Evolutionary conservation across 2,797 vertebrate species (phyloP), one percentile per base, ranked within the genome.

Genomic region (Oreonectes daqikongensis): DNA sequence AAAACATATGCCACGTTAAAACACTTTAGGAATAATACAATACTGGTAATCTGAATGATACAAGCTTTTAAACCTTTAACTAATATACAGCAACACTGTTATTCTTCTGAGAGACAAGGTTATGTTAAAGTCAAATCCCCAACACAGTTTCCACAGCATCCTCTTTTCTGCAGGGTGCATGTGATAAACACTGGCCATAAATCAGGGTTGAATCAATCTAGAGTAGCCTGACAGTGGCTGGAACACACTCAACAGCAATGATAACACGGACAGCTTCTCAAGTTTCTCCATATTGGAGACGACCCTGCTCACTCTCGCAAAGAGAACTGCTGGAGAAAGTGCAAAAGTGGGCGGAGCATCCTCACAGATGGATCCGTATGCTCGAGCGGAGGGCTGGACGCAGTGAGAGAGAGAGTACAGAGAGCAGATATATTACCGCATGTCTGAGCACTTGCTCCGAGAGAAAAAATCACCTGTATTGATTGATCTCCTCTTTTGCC

Each of bases 161-260:
- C 46, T 76, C 48, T 81, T 59, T 50, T 79, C 46, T 44, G 65
- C 71, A 72, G 64, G 46, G 63, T 72, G 67, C 12, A 63, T 77
- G 61, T 74, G 79, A 82, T 79, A 75, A 83, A 79, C 71, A 78
- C 64, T 46, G 24, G 46, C 72, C 75, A 80, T 83, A 80, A 84
- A 82, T 86, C 80, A 83, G 66, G 46, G 77, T 26, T 67, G n/a
- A 77, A 83, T 83, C 85, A 70, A 78, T 86, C 65, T 61, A 78
- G 81, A 81, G 83, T 81, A 81, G 38, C 60, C 59, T 79, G 73
- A 79, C 78, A 75, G 69, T 69, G 4, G 59, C 57, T 48, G 70
- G 71, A 68, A 48, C 42, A 30, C 35, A 65, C 72, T 80, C 75
- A 72, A 65, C 44, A 59, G 40, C 72, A 65, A 55, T 70, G 73